Base-by-base conservation (phyloP, 1,140 invertebrate species). In the Philopotamus ludificatus region DNA sequence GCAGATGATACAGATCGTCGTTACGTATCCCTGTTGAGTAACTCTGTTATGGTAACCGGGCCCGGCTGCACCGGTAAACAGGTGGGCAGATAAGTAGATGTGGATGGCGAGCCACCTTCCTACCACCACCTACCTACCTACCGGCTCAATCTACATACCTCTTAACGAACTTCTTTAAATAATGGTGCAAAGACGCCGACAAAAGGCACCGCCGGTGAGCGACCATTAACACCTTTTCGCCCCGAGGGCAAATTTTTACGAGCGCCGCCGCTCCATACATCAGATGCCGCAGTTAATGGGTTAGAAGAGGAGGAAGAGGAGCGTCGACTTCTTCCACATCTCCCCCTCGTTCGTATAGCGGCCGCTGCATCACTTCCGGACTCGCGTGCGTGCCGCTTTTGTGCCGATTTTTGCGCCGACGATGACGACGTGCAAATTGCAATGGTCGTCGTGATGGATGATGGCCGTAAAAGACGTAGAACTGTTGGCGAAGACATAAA, bases 151-250 rank as follows among this genome's bases (percentile, higher is more conserved):
- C 57, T 60, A 60, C 57, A 60, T 60, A 60, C 57, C 57, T 60
- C 57, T 60, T 60, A 60, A 60, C 57, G 57, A 60, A 60, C 15
- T 47, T 60, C 57, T 60, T 60, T 60, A 60, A 60, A 60, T 60
- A 60, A 60, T 60, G 57, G 42, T 47, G 57, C 57, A 60, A 60
- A 60, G 57, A 60, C 23, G 57, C 57, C 57, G 57, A 60, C 57
- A 60, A 60, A 60, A 60, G 57, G 57, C 23, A 60, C 57, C 57
- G 57, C 57, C 57, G 42, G 41, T 60, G 57, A n/a, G 42, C 57
- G 57, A 60, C 57, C 57, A 60, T 60, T 60, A 60, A 60, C 57
- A 60, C 57, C 57, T 60, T 60, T 47, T 20, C 57, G 57, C 57
- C 57, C 57, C 23, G 41, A 44, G 57, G 57, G 57, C 57, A 47